A percentile compares a stretch with the other conserved stretches of the same genome.
Evolutionary conservation across 2,888 invertebrate genomes (phyloP).

Genomic region (Cepaea hortensis): DNA sequence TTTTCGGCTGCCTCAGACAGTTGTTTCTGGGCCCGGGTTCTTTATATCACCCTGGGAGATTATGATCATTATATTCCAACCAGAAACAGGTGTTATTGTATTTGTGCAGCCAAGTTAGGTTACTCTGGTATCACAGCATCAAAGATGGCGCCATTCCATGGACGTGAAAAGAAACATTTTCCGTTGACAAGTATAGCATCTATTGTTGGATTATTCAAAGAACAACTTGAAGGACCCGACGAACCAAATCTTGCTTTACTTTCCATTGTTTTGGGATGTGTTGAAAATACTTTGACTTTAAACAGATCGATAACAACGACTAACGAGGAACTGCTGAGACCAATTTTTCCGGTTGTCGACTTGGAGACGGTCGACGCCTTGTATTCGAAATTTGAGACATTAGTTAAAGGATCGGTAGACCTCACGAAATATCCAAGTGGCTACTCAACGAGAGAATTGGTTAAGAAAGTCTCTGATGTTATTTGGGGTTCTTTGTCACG

Average conservation of each 20-base stretch:
- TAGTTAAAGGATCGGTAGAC: conserved; percentile 88
- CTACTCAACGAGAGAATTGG: conserved; percentile 86
- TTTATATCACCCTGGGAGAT: no score
- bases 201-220: conserved; percentile 85
- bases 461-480: conserved; percentile 94
- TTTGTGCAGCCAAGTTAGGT: background rate
- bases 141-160: conserved; percentile 77
- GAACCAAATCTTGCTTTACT: conserved; percentile 90
- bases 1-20: no score
- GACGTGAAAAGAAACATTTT: conserved; percentile 85
- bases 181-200: conserved; percentile 85
- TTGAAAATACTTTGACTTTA: conserved; percentile 90
- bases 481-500: conserved; percentile 95
- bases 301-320: conserved; percentile 65
- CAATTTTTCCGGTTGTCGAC: conserved; percentile 82
- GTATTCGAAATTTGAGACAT: conserved; percentile 89
- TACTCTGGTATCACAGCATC: background rate
- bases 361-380: conserved; percentile 88
- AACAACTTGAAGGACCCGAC: conserved; percentile 82
- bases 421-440: conserved; percentile 77
- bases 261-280: conserved; percentile 92
- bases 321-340: conserved; percentile 63
- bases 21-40: no score
- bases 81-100: no score
- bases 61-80: no score